Evolutionary conservation across 2,888 invertebrate species (phyloP).

Genomic region (Tiliacea citrago): DNA sequence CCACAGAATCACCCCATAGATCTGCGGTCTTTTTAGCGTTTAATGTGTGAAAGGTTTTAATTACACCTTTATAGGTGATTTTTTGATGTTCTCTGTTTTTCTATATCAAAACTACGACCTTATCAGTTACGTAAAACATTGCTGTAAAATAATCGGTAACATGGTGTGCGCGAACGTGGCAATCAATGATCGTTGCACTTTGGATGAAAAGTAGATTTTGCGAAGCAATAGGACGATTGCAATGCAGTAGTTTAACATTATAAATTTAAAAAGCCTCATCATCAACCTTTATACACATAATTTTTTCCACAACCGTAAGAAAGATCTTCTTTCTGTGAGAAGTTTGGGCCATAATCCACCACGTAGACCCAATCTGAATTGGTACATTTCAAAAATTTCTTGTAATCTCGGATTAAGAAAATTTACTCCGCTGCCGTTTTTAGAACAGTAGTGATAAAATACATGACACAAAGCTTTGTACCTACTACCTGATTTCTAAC

Average conservation of each 20-base stretch:
- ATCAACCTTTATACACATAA: too few relatives aligned
- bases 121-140: too few relatives aligned
- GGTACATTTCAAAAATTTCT: background rate
- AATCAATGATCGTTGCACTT: background rate
- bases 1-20: too few relatives aligned
- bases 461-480: background rate
- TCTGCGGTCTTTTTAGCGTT: too few relatives aligned
- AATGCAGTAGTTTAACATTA: too few relatives aligned
- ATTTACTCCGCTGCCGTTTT: background rate
- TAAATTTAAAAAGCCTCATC: too few relatives aligned
- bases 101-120: too few relatives aligned
- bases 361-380: background rate
- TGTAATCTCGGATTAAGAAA: too few relatives aligned
- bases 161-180: background rate
- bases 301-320: too few relatives aligned
- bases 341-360: background rate
- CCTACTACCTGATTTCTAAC: background rate
- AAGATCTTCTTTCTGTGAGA: rapidly evolving
- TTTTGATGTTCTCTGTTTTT: too few relatives aligned
- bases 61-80: too few relatives aligned
- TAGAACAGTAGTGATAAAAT: background rate
- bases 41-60: too few relatives aligned
- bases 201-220: background rate
- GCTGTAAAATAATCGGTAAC: background rate
- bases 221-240: background rate